Evolutionary conservation across 2,888 invertebrate genomes (phyloP).

Genomic region (Mycalesis mineus): DNA sequence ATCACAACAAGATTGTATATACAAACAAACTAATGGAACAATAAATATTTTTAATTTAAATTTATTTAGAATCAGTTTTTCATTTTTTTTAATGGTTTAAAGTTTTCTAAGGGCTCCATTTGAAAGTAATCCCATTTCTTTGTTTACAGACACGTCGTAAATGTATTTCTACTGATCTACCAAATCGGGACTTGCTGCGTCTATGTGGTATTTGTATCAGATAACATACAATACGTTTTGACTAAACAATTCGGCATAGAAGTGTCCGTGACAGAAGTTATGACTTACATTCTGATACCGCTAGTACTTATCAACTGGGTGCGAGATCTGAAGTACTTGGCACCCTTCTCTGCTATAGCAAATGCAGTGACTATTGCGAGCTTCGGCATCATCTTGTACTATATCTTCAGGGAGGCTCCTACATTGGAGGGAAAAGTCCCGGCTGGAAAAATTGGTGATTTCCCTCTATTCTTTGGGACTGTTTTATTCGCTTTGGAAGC

Average conservation of each 20-base stretch:
- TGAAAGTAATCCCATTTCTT: too few relatives aligned
- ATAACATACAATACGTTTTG: conserved; percentile 86
- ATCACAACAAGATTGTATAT: too few relatives aligned
- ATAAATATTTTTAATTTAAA: too few relatives aligned
- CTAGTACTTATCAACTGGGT: conserved; percentile 89
- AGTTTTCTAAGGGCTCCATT: too few relatives aligned
- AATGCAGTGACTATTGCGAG: conserved; percentile 90
- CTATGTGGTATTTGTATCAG: conserved; percentile 95
- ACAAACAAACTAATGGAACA: too few relatives aligned
- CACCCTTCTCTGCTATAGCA: conserved; percentile 93
- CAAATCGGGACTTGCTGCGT: conserved; percentile 98
- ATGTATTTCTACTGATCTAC: conserved; percentile 88
- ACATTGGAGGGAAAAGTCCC: conserved; percentile 80
- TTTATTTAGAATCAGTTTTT: too few relatives aligned
- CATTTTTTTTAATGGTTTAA: too few relatives aligned
- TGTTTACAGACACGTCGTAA: conserved; percentile 82
- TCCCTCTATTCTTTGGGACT: conserved; percentile 97
- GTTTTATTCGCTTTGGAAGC: conserved; percentile 97
- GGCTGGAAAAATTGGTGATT: conserved; percentile 81
- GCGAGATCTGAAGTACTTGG: conserved; percentile 89
- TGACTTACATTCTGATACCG: conserved; percentile 85
- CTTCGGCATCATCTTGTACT: conserved; percentile 91
- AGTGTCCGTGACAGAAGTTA: conserved; percentile 80
- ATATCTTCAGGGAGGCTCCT: conserved; percentile 86
- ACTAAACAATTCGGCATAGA: conserved; percentile 70